Base-by-base conservation (phyloP, 1,140 invertebrate species). In the Macrobrachium nipponense region DNA sequence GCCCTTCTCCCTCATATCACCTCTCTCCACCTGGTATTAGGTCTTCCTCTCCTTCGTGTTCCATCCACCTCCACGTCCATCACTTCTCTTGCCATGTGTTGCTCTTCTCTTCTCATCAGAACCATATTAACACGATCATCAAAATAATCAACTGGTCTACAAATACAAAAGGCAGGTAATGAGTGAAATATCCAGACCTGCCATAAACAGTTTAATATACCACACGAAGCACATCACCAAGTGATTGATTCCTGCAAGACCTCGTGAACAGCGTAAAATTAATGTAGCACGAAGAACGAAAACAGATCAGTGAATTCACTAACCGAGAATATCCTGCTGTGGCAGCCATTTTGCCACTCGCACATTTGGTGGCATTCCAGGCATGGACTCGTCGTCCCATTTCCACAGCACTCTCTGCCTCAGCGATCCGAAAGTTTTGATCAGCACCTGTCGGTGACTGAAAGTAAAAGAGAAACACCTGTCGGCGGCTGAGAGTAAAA, bases 291-390 rank as follows among this genome's bases (percentile, higher is more conserved):
- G 12, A 73, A 44, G n/a, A 20, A 73, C 70, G 51, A 73, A 15
- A 73, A 73, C 27, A 36, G 27, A 36, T 36, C 12, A 51, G 8
- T 2, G 15, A 12, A 12, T n/a, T 70, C n/a, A 82, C 81, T 81
- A 12, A 85, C 88, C 89, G 43, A 89, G 80, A 27, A 89, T 88
- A 43, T 89, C 89, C 70, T 88, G 86, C 62, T 89, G 89, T 11
- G 89, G 89, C 43, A 89, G 89, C 88, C 89, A 89, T 66, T 88
- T 87, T 23, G n/a, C 51, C 43, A 89, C 64, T 59, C 82, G 84
- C n/a, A 89, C 85, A 78, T 89, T 89, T 8, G 77, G 60, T 7
- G 89, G 86, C 59, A 87, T 51, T 73, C 82, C 86, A n/a, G 17
- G 36, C 84, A 88, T 88, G n/a, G 58, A 51, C 7, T 83, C 89